Evolutionary conservation across 1,140 invertebrate species (phyloP).

Genomic region (Pomacea maculata): DNA sequence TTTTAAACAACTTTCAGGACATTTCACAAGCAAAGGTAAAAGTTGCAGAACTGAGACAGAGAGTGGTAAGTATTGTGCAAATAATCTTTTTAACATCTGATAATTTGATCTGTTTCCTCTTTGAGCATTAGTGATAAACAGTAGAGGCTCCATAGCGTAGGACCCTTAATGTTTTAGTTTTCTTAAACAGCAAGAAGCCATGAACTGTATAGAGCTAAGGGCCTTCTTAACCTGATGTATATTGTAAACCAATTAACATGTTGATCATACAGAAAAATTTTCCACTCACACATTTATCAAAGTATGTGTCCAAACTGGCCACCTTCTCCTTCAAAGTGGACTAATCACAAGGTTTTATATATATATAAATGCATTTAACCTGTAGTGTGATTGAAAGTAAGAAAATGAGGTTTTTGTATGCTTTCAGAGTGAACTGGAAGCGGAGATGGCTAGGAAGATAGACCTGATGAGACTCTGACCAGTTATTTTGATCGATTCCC

Average conservation of each 20-base stretch:
- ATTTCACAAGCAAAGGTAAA: constrained; percentile 16
- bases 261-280: too few relatives aligned
- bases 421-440: constrained; percentile 6
- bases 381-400: background rate
- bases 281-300: too few relatives aligned
- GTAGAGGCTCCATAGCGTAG: background rate
- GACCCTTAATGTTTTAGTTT: background rate
- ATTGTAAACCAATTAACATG: too few relatives aligned
- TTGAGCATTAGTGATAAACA: background rate
- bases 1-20: constrained; percentile 6
- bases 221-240: too few relatives aligned
- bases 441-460: constrained; percentile 12
- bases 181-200: too few relatives aligned
- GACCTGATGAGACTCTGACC: constrained; percentile 4
- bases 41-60: constrained; percentile 10
- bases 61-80: constrained; percentile 14
- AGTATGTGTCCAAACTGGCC: too few relatives aligned
- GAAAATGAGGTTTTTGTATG: background rate
- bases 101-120: background rate
- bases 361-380: background rate
- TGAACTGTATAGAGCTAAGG: too few relatives aligned
- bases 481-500: too few relatives aligned
- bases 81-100: background rate
- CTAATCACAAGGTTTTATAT: too few relatives aligned
- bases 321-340: too few relatives aligned